phyloP scores from a whole-genome alignment of 2,797 vertebrate species.

The Sylvilagus floridanus region DNA sequence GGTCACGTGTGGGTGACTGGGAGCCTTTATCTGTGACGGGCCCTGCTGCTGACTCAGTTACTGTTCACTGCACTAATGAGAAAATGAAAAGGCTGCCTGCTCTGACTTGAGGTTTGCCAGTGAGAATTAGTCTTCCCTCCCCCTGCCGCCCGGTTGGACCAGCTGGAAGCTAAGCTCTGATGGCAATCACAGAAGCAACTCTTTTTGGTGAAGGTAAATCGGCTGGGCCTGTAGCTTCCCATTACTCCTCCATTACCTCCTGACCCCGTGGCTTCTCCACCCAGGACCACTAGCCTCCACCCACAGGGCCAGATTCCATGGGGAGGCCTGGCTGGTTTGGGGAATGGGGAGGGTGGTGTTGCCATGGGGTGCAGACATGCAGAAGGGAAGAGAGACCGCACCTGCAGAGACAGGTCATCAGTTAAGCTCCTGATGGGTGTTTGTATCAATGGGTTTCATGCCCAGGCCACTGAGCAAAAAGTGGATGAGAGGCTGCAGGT shows the following conservation, averaged over 20 bases:
- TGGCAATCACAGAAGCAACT: background rate
- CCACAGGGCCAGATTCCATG: background rate
- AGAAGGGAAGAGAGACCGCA: background rate
- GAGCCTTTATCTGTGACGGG: slow-evolving; percentile 23
- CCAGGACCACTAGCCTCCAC: background rate
- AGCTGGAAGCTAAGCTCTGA: slow-evolving; percentile 26
- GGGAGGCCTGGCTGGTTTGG: background rate
- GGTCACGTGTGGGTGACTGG: background rate
- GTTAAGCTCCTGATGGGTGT: background rate
- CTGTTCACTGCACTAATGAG: slow-evolving; percentile 61
- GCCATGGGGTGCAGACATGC: background rate
- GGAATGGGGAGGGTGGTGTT: rapidly evolving
- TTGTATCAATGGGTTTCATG: background rate
- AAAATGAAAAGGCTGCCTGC: slow-evolving; percentile 44
- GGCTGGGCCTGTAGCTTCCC: background rate
- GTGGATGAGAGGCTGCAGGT: background rate
- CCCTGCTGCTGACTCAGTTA: slow-evolving; percentile 23
- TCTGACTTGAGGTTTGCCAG: background rate
- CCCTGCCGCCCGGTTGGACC: background rate
- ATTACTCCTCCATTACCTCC: background rate
- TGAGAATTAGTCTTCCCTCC: slow-evolving; percentile 53
- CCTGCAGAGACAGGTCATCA: background rate
- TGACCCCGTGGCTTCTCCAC: background rate
- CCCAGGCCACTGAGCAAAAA: background rate
- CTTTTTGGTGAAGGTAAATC: slow-evolving; percentile 50